Evolutionary conservation across 2,113 vertebrate genomes (phyloP).

Genomic region (Prionailurus viverrinus): DNA sequence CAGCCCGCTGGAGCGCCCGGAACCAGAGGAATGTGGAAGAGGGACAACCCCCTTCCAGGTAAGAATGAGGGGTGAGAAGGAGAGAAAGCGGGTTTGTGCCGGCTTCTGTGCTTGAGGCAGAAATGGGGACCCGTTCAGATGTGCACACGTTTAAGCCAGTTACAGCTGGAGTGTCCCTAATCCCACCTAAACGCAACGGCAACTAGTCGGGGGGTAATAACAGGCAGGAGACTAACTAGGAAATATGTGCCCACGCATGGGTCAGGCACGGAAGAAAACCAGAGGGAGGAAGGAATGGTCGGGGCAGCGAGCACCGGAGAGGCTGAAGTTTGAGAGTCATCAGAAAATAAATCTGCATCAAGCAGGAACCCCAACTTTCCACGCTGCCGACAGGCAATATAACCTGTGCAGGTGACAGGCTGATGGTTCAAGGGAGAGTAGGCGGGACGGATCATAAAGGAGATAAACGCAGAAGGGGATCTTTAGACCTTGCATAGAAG

Average conservation of each 20-base stretch:
- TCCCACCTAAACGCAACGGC: too few relatives aligned
- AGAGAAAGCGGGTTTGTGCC: background rate
- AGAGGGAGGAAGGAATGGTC: rapidly evolving
- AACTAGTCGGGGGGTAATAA: too few relatives aligned
- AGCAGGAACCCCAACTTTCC: rapidly evolving
- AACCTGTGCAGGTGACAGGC: rapidly evolving
- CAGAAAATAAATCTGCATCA: rapidly evolving
- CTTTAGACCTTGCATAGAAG: background rate
- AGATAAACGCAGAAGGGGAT: rapidly evolving
- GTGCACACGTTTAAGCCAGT: rapidly evolving
- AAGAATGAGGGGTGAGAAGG: background rate
- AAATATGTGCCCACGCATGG: rapidly evolving
- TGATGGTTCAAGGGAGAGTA: background rate
- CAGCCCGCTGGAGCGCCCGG: rapidly evolving
- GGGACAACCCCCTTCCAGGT: rapidly evolving
- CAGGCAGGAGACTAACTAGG: background rate
- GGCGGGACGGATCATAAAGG: rapidly evolving
- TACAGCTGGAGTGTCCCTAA: rapidly evolving
- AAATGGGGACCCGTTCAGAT: rapidly evolving
- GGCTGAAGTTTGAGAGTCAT: background rate
- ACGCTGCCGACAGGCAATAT: rapidly evolving
- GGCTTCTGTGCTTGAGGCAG: rapidly evolving
- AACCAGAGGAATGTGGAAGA: background rate
- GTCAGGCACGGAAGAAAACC: rapidly evolving
- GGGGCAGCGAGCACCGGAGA: rapidly evolving